Evolutionary conservation across 1,140 invertebrate species (phyloP), one percentile per base, ranked within the genome.

Genomic region (Pectinophora gossypiella): DNA sequence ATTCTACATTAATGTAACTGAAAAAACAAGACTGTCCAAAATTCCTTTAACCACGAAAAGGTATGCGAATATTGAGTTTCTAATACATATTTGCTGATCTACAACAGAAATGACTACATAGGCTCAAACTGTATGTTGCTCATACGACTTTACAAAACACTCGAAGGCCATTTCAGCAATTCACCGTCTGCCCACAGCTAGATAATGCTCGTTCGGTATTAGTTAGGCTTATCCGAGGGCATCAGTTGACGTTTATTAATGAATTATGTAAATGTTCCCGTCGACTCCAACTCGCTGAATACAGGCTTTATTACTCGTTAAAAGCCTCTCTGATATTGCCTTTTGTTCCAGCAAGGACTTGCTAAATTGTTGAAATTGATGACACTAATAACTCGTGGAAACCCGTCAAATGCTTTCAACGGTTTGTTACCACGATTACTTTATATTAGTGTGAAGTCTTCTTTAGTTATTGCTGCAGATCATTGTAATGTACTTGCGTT

Each of bases 251-350:
- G 64, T 69, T 65, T 79, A 79, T 69, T 70, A 76, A 79, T 76
- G 72, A 76, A 74, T 72, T 76, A 79, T 79, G 76, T 64, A 76
- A 79, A 79, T 79, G 53, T 48, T 21, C 58, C 48, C 23, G 49
- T 51, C 54, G 52, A 48, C 53, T 46, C 46, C 58, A 57, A 51
- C 43, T 60, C 56, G n/a, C n/a, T n/a, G n/a, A n/a, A n/a, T n/a
- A n/a, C n/a, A 59, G 47, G 55, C 62, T 68, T 68, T 66, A 72
- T 72, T 64, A 63, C 62, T 57, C 56, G 65, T 59, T 52, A 64
- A 67, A 72, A 57, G 44, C 51, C 48, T 40, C 51, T 59, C 68
- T 73, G 66, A 65, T 64, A 64, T 64, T 59, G 57, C 48, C 56
- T 61, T 59, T 56, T 43, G 61, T 51, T 48, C 51, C n/a, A 47